phyloP scores from a whole-genome alignment of 1,140 invertebrate species.

The Holotrichia oblita region DNA sequence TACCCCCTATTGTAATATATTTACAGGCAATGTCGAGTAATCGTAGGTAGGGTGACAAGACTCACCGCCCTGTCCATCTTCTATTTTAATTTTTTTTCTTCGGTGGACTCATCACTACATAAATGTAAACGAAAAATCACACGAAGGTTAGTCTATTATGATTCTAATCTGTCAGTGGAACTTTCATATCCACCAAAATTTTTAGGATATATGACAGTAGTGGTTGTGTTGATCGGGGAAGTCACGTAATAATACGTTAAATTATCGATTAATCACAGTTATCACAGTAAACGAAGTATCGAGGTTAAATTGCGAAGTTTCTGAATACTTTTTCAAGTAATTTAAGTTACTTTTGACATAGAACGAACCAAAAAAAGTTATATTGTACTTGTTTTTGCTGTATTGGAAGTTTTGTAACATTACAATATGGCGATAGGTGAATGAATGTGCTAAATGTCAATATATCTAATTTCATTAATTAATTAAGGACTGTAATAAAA shows the following conservation, averaged over 20 bases:
- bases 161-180: not conserved
- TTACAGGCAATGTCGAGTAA: constrained; percentile 47
- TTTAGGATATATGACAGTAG: too few relatives aligned
- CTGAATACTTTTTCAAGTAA: not conserved
- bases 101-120: constrained; percentile 40
- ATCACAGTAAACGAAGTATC: not conserved
- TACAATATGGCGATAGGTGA: too few relatives aligned
- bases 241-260: constrained; percentile 6
- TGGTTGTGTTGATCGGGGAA: not conserved
- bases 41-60: constrained; percentile 19
- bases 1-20: constrained; percentile 25
- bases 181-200: not conserved
- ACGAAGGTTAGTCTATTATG: not conserved
- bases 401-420: too few relatives aligned
- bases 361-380: constrained; percentile 59
- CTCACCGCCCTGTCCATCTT: constrained; percentile 21
- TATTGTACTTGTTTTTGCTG: constrained; percentile 46
- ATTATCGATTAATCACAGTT: constrained; percentile 12
- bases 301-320: not conserved
- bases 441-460: too few relatives aligned
- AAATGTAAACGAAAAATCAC: not conserved
- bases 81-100: constrained; percentile 46
- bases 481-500: too few relatives aligned
- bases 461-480: too few relatives aligned
- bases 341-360: not conserved